Conservation (phyloP, 2,797 vertebrate genomes). For the Phrynocephalus guinanensis region DNA sequence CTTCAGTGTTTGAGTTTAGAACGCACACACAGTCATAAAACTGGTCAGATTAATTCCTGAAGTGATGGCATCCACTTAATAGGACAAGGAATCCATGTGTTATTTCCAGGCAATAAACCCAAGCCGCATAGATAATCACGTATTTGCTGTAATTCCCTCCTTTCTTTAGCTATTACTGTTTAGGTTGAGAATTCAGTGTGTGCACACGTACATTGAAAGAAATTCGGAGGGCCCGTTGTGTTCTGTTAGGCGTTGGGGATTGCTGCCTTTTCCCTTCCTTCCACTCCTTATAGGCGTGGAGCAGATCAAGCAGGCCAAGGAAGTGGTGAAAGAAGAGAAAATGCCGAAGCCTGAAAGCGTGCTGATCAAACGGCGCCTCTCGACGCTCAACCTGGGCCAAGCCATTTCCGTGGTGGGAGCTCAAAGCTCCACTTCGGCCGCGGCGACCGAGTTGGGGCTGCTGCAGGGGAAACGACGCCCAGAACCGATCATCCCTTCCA, state of each 20-base stretch:
- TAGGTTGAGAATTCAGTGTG: not conserved
- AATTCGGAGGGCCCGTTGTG: not conserved
- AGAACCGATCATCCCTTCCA: slow-evolving; percentile 89
- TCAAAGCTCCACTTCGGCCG: slow-evolving; percentile 70
- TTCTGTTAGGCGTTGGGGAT: not conserved
- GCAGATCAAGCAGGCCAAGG: slow-evolving; percentile 86
- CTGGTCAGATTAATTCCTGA: not conserved
- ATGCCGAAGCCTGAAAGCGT: slow-evolving; percentile 75
- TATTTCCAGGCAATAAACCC: not conserved
- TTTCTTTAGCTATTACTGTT: not conserved
- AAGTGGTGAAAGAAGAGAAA: slow-evolving; percentile 81
- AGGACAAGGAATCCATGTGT: too few species aligned
- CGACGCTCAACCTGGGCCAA: slow-evolving; percentile 82
- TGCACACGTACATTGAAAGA: too few species aligned
- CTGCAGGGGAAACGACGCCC: slow-evolving; percentile 87
- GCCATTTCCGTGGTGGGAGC: slow-evolving; percentile 92
- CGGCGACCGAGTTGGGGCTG: slow-evolving; percentile 65
- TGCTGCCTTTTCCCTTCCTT: too few species aligned
- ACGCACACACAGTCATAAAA: too few species aligned
- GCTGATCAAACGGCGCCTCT: slow-evolving; percentile 88
- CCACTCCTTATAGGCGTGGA: slow-evolving; percentile 83
- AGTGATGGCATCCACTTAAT: too few species aligned
- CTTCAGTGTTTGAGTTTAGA: not conserved
- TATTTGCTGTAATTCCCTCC: not conserved
- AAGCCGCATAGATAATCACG: not conserved